These are phyloP conservation scores for Manis pentadactyla DNA, from an alignment of 2,797 vertebrate species.

Conservation along the genomic window DNA sequence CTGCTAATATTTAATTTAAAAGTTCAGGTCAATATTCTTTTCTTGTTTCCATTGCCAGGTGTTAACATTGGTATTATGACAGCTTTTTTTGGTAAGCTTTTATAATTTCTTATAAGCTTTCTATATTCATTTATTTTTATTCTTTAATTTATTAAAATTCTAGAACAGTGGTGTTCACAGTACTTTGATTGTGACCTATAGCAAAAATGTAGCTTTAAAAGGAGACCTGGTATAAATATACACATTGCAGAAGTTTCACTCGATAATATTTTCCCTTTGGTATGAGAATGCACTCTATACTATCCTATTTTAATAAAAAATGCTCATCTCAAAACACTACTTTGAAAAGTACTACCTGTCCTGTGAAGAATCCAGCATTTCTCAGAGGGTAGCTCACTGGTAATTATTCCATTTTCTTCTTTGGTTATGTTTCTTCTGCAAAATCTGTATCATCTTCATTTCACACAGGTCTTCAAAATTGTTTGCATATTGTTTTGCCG, in stretches of 20 bases:
- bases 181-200: neutral
- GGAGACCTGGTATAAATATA: neutral
- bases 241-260: neutral
- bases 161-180: neutral
- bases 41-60: neutral
- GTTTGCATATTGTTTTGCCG: neutral
- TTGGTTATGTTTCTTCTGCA: neutral
- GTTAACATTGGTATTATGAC: neutral
- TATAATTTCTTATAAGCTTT: neutral
- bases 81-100: conserved; percentile 1
- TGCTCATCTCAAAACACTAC: neutral
- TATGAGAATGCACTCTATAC: neutral
- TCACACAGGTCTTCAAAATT: neutral
- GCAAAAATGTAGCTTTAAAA: conserved; percentile 7
- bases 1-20: conserved; percentile 25
- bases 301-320: neutral
- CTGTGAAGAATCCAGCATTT: neutral
- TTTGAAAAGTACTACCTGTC: conserved; percentile 25
- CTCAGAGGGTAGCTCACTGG: neutral
- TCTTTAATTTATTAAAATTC: conserved; percentile 12
- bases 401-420: neutral
- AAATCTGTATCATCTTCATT: neutral
- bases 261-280: neutral
- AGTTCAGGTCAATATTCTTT: neutral
- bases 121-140: conserved; percentile 32